phyloP scores from a whole-genome alignment of 2,797 vertebrate genomes.

The Trichosurus vulpecula region DNA sequence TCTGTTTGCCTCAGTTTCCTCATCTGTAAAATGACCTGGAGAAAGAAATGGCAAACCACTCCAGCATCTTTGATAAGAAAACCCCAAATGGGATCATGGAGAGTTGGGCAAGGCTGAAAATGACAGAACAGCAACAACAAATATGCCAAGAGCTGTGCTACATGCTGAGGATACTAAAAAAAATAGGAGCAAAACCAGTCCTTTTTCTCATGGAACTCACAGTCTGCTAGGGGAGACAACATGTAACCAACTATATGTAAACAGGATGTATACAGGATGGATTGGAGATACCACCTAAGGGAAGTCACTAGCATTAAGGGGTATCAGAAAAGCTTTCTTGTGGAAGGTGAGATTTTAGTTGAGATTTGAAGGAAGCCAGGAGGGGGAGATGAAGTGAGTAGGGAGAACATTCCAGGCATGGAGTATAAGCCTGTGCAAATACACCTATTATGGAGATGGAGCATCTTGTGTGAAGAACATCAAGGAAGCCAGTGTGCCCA shows the following conservation, averaged over 20 bases:
- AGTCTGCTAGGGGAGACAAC: not conserved
- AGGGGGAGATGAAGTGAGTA: not conserved
- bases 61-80: not conserved
- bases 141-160: not conserved
- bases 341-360: not conserved
- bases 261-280: not conserved
- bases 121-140: not conserved
- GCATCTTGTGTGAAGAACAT: not conserved
- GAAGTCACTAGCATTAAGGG: not conserved
- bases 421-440: not conserved
- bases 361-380: not conserved
- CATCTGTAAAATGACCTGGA: not conserved
- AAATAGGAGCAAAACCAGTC: not conserved
- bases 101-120: not conserved
- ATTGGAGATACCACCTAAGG: not conserved
- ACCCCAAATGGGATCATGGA: not conserved
- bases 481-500: not conserved
- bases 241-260: not conserved
- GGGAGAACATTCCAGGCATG: not conserved
- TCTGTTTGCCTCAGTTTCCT: not conserved
- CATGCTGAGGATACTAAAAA: not conserved
- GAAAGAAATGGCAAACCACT: not conserved
- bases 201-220: not conserved
- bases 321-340: not conserved
- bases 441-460: not conserved